Evolutionary conservation across 2,797 vertebrate species (phyloP).

Genomic region (Chelonia mydas): DNA sequence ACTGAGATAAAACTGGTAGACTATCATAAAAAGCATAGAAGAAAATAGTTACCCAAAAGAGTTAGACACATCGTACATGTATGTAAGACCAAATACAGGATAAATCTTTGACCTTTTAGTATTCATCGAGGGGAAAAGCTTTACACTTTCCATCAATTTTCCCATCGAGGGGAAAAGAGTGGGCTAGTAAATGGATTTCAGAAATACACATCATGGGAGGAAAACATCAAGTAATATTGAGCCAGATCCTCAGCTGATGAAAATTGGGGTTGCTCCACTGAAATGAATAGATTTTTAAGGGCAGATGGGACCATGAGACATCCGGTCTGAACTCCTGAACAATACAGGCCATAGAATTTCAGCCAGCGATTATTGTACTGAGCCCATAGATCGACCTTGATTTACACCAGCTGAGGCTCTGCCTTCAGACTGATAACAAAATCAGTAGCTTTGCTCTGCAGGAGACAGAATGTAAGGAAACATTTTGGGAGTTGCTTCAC

Average conservation of each 20-base stretch:
- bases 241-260: background rate
- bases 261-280: background rate
- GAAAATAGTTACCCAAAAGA: background rate
- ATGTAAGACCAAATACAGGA: background rate
- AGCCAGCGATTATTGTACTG: background rate
- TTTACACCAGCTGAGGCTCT: background rate
- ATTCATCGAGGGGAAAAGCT: background rate
- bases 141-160: background rate
- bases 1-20: background rate
- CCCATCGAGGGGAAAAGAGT: background rate
- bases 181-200: background rate
- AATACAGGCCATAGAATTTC: background rate
- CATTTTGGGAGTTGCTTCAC: background rate
- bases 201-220: background rate
- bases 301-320: background rate
- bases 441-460: slow-evolving; percentile 11
- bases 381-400: background rate
- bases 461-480: background rate
- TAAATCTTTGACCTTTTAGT: background rate
- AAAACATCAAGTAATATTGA: background rate
- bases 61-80: background rate
- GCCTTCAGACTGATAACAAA: background rate
- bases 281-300: slow-evolving; percentile 3
- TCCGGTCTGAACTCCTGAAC: background rate
- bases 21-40: no score